Evolutionary conservation across 1,140 invertebrate genomes (phyloP), one percentile per base, ranked within the genome.

Genomic region (Phortica variegata): DNA sequence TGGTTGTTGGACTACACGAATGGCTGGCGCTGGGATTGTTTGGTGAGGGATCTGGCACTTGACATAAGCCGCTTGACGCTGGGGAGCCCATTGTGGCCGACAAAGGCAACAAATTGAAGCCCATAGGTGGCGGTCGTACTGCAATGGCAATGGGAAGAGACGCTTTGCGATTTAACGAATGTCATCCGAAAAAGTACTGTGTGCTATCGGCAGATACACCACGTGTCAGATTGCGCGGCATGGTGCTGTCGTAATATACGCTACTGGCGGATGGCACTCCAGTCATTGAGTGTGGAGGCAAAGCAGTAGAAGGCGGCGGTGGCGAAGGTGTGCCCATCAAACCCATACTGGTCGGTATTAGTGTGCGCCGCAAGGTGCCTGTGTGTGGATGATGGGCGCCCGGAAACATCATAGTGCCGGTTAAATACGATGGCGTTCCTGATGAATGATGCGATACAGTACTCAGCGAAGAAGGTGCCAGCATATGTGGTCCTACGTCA

Each of bases 131-230:
- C 20, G 53, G 56, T 16, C 59, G 43, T 19, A 59, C 56, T 32
- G 56, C 54, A 44, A 66, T 58, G 15, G 62, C 58, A 9, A 68
- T 61, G 3, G 63, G 63, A 32, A 68, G 37, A 15, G 61, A 68
- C n/a, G 54, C 52, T 46, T 68, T 68, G 33, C 63, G 58, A 39
- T 61, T 65, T 8, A 61, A 52, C 44, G 61, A 65, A 39, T 68
- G 61, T 65, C 63, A 68, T 63, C 63, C 63, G 29, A 60, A 65
- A 44, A 59, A 63, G 23, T 65, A 60, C 42, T 65, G 58, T 0
- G 43, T 63, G 38, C 51, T 57, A 33, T 68, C 61, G 10, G 58
- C 52, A 10, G 63, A 60, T 42, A 61, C 29, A 16, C 61, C 63
- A 1, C 63, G 53, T n/a, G 43, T 44, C 26, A 68, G 20, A 43